These are phyloP conservation scores for Argyra leucocephala DNA, from an alignment of 2,888 invertebrate genomes.

Conservation along the genomic window DNA sequence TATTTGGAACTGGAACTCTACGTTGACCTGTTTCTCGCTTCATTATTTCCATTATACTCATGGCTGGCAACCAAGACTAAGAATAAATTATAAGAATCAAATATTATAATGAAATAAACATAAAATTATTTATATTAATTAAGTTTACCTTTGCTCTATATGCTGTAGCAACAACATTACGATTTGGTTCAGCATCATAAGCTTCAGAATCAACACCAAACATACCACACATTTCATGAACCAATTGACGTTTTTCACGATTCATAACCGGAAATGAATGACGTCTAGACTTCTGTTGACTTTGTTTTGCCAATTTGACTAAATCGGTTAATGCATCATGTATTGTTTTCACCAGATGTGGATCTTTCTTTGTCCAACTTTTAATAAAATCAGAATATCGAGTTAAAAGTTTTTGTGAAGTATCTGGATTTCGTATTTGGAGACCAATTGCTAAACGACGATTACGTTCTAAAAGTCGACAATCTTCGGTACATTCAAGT, in stretches of 20 bases:
- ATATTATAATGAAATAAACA: too few species aligned
- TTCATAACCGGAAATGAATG: constrained; percentile 92
- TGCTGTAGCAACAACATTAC: constrained; percentile 90
- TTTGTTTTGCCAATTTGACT: constrained; percentile 79
- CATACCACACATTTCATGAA: constrained; percentile 90
- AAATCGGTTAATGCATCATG: constrained; percentile 77
- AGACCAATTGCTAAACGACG: constrained; percentile 80
- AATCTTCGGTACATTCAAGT: constrained; percentile 88
- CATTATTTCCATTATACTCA: constrained; percentile 71
- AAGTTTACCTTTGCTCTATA: constrained; percentile 60
- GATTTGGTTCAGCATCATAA: constrained; percentile 90
- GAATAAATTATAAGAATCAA: constrained; percentile 23
- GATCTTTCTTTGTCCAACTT: constrained; percentile 70
- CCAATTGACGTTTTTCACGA: constrained; percentile 78
- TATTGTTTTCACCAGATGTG: constrained; percentile 66
- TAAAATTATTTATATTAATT: constrained; percentile 9
- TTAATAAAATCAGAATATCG: constrained; percentile 80
- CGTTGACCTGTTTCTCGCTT: constrained; percentile 70
- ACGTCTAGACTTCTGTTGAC: constrained; percentile 69
- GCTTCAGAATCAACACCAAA: constrained; percentile 91
- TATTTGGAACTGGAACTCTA: constrained; percentile 67
- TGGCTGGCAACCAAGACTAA: constrained; percentile 81
- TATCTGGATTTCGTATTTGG: constrained; percentile 85
- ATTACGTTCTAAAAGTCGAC: constrained; percentile 78
- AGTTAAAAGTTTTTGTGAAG: constrained; percentile 60